Evolutionary conservation across 2,888 invertebrate species (phyloP).

Genomic region (Thymelicus acteon): DNA sequence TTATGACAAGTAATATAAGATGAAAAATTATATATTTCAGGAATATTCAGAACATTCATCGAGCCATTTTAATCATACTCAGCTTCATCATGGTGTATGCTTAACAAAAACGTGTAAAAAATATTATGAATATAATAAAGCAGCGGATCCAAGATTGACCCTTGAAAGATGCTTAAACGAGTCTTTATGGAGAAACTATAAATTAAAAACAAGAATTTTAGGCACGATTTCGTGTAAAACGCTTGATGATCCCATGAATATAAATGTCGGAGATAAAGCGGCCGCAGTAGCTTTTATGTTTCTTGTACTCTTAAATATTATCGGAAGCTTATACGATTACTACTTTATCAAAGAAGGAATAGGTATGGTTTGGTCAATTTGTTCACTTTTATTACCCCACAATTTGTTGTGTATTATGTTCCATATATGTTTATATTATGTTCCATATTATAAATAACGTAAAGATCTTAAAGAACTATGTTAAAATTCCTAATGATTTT

Average conservation of each 20-base stretch:
- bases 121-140: slow-evolving; percentile 40
- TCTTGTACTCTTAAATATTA: slow-evolving; percentile 57
- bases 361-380: slow-evolving; percentile 27
- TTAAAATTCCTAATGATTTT: too few relatives aligned
- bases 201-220: slow-evolving; percentile 57
- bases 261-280: slow-evolving; percentile 59
- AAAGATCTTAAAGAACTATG: too few relatives aligned
- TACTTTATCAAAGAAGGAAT: slow-evolving; percentile 35
- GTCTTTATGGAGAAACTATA: slow-evolving; percentile 59
- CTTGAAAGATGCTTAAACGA: slow-evolving; percentile 56
- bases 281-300: slow-evolving; percentile 59
- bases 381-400: too few relatives aligned
- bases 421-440: too few relatives aligned
- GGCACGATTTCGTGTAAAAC: slow-evolving; percentile 59
- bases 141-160: slow-evolving; percentile 41
- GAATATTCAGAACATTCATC: slow-evolving; percentile 48
- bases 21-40: slow-evolving; percentile 44
- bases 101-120: slow-evolving; percentile 48
- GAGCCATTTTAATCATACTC: slow-evolving; percentile 52
- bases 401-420: too few relatives aligned
- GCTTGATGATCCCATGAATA: slow-evolving; percentile 45
- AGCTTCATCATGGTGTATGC: slow-evolving; percentile 50
- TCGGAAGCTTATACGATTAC: slow-evolving; percentile 65
- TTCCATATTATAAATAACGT: too few relatives aligned
- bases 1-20: too few relatives aligned